Percentiles rank a stretch among this genome's conserved stretches.
Conservation (phyloP, 2,888 invertebrate species). For the Tinea semifulvella region DNA sequence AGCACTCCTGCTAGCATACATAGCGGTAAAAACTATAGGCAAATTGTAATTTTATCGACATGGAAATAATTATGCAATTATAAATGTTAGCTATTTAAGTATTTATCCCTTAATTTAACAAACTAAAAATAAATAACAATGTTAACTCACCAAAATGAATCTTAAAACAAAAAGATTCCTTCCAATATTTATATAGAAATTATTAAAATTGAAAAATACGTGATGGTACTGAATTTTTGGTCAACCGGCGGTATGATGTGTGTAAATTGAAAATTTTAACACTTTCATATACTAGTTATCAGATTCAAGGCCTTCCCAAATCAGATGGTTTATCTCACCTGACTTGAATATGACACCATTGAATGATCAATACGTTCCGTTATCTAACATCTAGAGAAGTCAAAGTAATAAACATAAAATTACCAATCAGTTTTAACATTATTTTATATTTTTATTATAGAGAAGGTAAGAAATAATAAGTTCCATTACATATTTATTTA, state of each 20-base stretch:
- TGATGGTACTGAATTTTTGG: neutral
- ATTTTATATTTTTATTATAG: no score
- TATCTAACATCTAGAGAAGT: no score
- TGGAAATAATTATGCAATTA: conserved; percentile 1
- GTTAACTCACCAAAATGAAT: neutral
- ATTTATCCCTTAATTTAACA: neutral
- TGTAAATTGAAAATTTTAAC: neutral
- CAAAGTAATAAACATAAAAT: no score
- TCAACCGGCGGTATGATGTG: neutral
- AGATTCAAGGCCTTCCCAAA: neutral
- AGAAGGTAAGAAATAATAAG: no score
- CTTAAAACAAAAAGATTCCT: neutral
- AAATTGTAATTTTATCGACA: neutral
- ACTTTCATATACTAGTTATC: neutral
- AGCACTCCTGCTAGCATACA: neutral
- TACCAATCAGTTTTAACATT: no score
- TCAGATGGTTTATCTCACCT: conserved; percentile 1
- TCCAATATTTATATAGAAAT: neutral
- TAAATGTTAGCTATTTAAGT: neutral
- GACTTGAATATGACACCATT: conserved; percentile 1
- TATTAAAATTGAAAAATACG: neutral
- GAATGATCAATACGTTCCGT: neutral
- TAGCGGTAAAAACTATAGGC: neutral
- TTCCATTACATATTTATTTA: no score
- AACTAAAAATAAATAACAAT: neutral